Base-by-base conservation (phyloP, 2,113 vertebrate genomes). In the Scophthalmus maximus region DNA sequence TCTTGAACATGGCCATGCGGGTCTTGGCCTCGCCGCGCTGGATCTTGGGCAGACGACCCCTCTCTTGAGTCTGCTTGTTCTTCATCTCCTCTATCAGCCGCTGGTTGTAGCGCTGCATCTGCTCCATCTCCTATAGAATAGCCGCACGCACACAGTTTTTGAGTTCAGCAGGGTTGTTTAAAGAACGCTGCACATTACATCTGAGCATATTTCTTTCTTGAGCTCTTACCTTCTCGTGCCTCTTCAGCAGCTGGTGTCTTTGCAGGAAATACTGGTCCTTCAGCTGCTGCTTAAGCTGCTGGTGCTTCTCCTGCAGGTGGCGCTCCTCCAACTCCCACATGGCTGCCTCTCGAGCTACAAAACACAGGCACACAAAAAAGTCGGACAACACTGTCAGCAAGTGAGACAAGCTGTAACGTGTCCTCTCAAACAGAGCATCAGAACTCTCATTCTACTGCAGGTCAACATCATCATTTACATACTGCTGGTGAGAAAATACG, bases 201-300 rank as follows among this genome's bases (percentile, higher is more conserved):
- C 5, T 1, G 5, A 8, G 3, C 6, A 10, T 2, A 17, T 7
- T 17, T n/a, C 5, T 40, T 3, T 42, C 17, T n/a, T 4, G 14
- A 7, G 40, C n/a, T 72, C 88, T 88, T 75, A 98, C 98, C 80
- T 99, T 99, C 76, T 99, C 98, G n/a, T 99, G 98, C 44, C 98
- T 95, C 90, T 98, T 99, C 36, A 99, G 95, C 47, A 99, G 93
- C 90, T 99, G 98, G 84, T 99, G 98, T 71, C 98, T 95, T 83
- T 99, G 98, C 95, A 99, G 95, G 89, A 99, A 99, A 85, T 98
- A 99, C 90, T 99, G 97, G 85, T 99, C 98, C 86, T 99, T 99
- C 59, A 99, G 94, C 64, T 99, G 98, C 90, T 99, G 98, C 82
- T 99, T 99, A 23, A 98, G 94, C 81, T 96, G 94, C 86, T 99